These are phyloP conservation scores for Latrodectus geometricus DNA, from an alignment of 1,140 invertebrate genomes.

Conservation along the genomic window DNA sequence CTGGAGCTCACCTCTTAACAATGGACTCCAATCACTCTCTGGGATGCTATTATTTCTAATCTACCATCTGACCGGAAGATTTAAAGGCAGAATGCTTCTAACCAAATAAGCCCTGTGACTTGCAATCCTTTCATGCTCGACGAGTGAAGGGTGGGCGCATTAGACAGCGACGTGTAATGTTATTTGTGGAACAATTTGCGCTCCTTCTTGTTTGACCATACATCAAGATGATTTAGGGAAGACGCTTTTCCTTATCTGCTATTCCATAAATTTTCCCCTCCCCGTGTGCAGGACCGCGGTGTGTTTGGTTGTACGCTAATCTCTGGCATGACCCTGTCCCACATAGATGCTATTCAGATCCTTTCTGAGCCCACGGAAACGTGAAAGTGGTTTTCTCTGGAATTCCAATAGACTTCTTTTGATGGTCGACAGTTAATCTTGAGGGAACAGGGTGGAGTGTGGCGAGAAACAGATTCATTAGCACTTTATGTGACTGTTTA, in stretches of 20 bases:
- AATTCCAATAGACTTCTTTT: background rate
- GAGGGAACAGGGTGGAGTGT: background rate
- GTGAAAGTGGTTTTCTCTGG: slow-evolving; percentile 12
- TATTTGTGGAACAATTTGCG: slow-evolving; percentile 55
- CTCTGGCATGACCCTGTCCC: slow-evolving; percentile 20
- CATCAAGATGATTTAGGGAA: slow-evolving; percentile 44
- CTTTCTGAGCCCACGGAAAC: background rate
- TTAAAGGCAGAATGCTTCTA: slow-evolving; percentile 24
- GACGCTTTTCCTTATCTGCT: slow-evolving; percentile 9
- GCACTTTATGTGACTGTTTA: too few relatives aligned
- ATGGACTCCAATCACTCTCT: slow-evolving; percentile 16
- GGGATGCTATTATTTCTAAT: slow-evolving; percentile 29
- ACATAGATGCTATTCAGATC: background rate
- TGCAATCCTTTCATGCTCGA: background rate
- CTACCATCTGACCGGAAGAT: slow-evolving; percentile 33
- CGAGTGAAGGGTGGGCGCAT: slow-evolving; percentile 17
- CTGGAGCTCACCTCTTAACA: slow-evolving; percentile 11
- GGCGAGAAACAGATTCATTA: background rate
- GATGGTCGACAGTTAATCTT: background rate
- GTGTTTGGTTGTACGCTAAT: slow-evolving; percentile 10
- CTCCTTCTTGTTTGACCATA: slow-evolving; percentile 47
- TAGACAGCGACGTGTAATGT: slow-evolving; percentile 54
- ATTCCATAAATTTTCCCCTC: slow-evolving; percentile 23
- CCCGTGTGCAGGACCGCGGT: background rate
- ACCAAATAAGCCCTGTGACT: slow-evolving; percentile 37